A percentile compares a stretch with the other conserved stretches of the same genome.
phyloP scores from a whole-genome alignment of 2,797 vertebrate species.

The Silurus aristotelis region DNA sequence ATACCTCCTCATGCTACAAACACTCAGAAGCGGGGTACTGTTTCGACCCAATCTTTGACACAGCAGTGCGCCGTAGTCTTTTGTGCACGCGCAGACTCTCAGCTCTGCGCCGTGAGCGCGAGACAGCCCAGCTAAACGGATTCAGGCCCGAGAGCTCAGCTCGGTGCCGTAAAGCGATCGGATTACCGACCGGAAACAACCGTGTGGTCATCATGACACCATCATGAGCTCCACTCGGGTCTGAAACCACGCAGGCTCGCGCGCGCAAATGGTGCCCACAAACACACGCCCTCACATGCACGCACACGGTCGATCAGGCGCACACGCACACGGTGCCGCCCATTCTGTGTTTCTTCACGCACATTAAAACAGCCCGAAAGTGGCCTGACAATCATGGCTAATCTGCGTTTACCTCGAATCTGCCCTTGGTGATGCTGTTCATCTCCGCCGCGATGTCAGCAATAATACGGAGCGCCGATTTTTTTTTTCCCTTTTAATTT shows the following conservation, averaged over 20 bases:
- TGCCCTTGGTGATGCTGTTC: constrained; percentile 83
- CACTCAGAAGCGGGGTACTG: background rate
- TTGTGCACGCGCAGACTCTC: constrained; percentile 21
- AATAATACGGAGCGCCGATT: constrained; percentile 51
- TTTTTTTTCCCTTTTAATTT: background rate
- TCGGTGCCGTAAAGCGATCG: constrained; percentile 67
- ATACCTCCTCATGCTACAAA: background rate
- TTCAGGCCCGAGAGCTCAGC: constrained; percentile 60
- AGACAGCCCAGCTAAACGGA: constrained; percentile 57
- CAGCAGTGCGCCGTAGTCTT: background rate
- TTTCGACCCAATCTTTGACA: background rate
- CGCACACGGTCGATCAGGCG: constrained; percentile 4
- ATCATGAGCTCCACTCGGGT: constrained; percentile 56
- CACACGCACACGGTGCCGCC: background rate
- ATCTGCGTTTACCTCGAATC: constrained; percentile 78
- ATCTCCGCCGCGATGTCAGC: constrained; percentile 74
- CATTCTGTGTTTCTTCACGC: constrained; percentile 37
- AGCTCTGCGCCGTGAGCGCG: constrained; percentile 44
- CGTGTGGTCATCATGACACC: constrained; percentile 64
- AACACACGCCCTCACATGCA: constrained; percentile 40
- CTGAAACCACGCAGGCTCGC: constrained; percentile 45
- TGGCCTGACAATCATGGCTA: constrained; percentile 56
- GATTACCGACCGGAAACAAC: constrained; percentile 75
- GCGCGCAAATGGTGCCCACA: constrained; percentile 40
- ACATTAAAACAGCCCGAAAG: constrained; percentile 57